Percentiles rank a stretch among this genome's conserved stretches.
These are phyloP conservation scores for Taphrorychus bicolor DNA, from an alignment of 2,888 invertebrate genomes.

Conservation along the genomic window DNA sequence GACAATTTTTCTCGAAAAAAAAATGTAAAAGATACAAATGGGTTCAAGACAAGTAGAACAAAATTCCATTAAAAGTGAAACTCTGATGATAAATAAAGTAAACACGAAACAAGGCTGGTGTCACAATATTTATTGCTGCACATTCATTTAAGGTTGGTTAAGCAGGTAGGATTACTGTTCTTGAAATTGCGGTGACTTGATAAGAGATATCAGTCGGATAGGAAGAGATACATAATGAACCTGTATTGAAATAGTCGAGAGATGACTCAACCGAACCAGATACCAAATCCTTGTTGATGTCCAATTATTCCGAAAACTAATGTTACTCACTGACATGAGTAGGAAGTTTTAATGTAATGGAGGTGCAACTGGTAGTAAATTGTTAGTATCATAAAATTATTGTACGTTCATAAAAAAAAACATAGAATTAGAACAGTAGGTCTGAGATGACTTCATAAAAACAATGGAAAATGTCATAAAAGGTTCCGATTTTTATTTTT, in stretches of 20 bases:
- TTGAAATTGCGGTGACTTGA: neutral
- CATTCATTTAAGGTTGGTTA: neutral
- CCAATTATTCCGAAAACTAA: too few species aligned
- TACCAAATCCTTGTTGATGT: too few species aligned
- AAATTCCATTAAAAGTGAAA: neutral
- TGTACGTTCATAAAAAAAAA: too few species aligned
- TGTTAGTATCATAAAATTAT: too few species aligned
- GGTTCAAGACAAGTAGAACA: neutral
- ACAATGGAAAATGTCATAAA: too few species aligned
- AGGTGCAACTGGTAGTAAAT: too few species aligned
- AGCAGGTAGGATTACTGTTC: neutral
- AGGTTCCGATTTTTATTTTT: too few species aligned
- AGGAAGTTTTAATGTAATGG: neutral
- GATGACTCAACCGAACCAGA: too few species aligned
- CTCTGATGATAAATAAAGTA: conserved; percentile 29
- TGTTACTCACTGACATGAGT: too few species aligned
- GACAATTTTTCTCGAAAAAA: too few species aligned
- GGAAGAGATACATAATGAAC: neutral
- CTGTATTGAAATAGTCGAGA: neutral
- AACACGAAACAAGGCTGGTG: conserved; percentile 14
- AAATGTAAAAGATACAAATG: neutral
- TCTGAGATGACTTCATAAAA: too few species aligned
- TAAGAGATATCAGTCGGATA: neutral
- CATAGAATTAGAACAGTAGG: too few species aligned
- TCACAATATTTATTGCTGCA: conserved; percentile 1